These are phyloP conservation scores for Pyrrhia umbra DNA, from an alignment of 2,888 invertebrate genomes.

Conservation along the genomic window DNA sequence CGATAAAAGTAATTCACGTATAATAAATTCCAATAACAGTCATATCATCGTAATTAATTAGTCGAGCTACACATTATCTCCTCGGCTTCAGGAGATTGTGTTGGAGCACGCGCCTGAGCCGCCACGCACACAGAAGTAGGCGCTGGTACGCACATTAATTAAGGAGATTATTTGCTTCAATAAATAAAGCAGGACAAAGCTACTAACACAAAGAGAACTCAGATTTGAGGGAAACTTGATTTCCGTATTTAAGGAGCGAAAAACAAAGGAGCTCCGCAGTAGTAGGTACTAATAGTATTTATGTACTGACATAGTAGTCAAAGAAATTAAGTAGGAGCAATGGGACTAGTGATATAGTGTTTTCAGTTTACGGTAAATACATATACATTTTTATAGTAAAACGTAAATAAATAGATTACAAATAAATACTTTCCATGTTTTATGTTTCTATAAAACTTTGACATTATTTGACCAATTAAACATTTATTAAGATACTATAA, in stretches of 20 bases:
- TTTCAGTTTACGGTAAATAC: too few species aligned
- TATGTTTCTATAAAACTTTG: too few species aligned
- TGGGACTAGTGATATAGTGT: too few species aligned
- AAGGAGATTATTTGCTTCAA: slow-evolving; percentile 56
- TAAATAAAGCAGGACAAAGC: slow-evolving; percentile 51
- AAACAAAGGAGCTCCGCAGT: slow-evolving; percentile 32
- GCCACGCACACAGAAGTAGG: slow-evolving; percentile 8
- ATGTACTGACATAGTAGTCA: too few species aligned
- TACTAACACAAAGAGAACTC: slow-evolving; percentile 41
- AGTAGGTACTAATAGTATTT: neutral
- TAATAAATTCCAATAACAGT: slow-evolving; percentile 2
- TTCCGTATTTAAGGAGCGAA: slow-evolving; percentile 50
- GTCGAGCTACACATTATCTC: slow-evolving; percentile 10
- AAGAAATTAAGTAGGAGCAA: too few species aligned
- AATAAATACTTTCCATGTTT: too few species aligned
- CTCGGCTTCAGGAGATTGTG: slow-evolving; percentile 27
- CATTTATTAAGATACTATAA: too few species aligned
- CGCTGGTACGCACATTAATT: slow-evolving; percentile 42
- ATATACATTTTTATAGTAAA: too few species aligned
- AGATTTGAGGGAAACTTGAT: slow-evolving; percentile 49
- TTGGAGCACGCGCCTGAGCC: slow-evolving; percentile 10
- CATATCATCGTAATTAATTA: neutral
- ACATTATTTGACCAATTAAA: too few species aligned
- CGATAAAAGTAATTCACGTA: neutral
- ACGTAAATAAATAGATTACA: too few species aligned